A percentile compares a stretch with the other conserved stretches of the same genome.
These are phyloP conservation scores for Rhamphomyia laevipes DNA, from an alignment of 2,888 invertebrate species.

Conservation along the genomic window DNA sequence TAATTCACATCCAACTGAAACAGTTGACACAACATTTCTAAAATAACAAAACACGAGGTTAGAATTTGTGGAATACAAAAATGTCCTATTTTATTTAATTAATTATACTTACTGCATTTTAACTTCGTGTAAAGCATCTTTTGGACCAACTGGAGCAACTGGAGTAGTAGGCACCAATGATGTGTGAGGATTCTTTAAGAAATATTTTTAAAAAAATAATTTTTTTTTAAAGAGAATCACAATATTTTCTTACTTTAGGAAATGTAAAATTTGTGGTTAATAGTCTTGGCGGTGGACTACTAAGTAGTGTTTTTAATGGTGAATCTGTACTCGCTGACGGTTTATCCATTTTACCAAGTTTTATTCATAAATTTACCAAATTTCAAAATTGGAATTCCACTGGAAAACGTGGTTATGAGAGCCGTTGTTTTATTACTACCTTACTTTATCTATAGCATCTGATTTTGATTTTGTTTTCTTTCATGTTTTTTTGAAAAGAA, in stretches of 20 bases:
- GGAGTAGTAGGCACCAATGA: constrained; percentile 43
- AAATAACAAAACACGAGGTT: not conserved
- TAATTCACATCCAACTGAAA: constrained; percentile 59
- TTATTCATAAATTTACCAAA: too few species aligned
- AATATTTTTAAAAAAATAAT: not conserved
- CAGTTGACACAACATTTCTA: constrained; percentile 73
- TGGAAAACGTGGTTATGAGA: too few species aligned
- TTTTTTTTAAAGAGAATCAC: not conserved
- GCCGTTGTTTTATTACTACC: too few species aligned
- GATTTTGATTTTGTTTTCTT: too few species aligned
- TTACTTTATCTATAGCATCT: too few species aligned
- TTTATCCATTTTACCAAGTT: constrained; percentile 15
- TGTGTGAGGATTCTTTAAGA: constrained; percentile 35
- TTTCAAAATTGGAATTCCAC: too few species aligned
- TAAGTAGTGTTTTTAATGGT: constrained; percentile 34
- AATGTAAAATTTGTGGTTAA: constrained; percentile 25
- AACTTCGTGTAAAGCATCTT: constrained; percentile 47
- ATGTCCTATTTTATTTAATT: not conserved
- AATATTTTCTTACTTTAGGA: constrained; percentile 7
- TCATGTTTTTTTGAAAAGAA: too few species aligned
- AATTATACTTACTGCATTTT: constrained; percentile 45
- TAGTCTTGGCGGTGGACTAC: constrained; percentile 29
- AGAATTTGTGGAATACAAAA: not conserved
- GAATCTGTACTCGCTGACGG: constrained; percentile 19
- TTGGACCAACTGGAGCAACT: constrained; percentile 42